Evolutionary conservation across 2,113 vertebrate species (phyloP).

Genomic region (Alethe castanea): DNA sequence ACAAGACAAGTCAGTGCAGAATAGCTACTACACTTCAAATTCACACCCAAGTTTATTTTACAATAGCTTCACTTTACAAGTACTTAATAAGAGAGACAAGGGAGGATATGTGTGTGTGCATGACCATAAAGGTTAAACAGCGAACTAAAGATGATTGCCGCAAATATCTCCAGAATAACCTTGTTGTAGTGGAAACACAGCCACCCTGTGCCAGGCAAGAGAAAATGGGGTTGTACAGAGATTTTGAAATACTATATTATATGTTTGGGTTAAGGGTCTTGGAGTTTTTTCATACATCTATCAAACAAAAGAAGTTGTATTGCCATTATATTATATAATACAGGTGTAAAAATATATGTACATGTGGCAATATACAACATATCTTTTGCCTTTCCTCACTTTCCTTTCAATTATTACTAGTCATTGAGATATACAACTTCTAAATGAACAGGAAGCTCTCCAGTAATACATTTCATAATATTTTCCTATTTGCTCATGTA

Average conservation of each 20-base stretch:
- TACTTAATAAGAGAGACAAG: background rate
- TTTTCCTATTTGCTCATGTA: background rate
- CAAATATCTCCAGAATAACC: background rate
- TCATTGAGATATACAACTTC: background rate
- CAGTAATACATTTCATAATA: background rate
- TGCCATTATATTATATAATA: background rate
- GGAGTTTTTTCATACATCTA: background rate
- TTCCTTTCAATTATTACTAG: background rate
- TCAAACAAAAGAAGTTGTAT: background rate
- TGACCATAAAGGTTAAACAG: background rate
- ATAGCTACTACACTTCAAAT: background rate
- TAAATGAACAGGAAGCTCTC: background rate
- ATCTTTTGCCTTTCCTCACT: background rate
- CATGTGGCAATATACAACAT: background rate
- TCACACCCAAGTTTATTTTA: background rate
- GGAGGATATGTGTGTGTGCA: accelerated
- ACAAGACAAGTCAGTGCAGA: background rate
- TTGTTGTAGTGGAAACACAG: background rate
- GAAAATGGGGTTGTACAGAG: background rate
- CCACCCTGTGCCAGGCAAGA: background rate
- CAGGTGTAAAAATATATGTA: background rate
- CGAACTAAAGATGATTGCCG: background rate
- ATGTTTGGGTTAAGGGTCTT: background rate
- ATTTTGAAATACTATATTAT: background rate
- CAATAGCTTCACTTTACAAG: background rate